These are phyloP conservation scores for Volucella bombylans DNA, from an alignment of 2,888 invertebrate genomes.

Conservation along the genomic window DNA sequence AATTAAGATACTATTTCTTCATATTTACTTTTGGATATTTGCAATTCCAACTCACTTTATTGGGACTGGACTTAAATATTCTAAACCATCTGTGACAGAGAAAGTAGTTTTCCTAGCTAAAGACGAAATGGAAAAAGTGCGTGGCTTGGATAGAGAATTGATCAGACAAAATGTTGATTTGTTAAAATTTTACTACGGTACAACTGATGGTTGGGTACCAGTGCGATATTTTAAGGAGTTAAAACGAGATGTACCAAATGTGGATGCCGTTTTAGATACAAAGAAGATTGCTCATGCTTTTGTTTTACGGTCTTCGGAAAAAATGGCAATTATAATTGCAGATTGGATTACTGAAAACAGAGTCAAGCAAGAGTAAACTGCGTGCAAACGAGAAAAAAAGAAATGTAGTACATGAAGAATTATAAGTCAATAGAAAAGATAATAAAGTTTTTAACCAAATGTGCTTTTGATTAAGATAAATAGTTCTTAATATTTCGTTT, in stretches of 20 bases:
- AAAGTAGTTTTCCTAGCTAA: conserved; percentile 88
- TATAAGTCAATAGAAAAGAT: background rate
- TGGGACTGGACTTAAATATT: conserved; percentile 84
- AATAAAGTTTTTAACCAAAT: too few species aligned
- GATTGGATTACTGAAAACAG: conserved; percentile 80
- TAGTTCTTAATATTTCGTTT: too few species aligned
- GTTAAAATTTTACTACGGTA: conserved; percentile 91
- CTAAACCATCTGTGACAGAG: conserved; percentile 85
- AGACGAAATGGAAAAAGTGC: conserved; percentile 91
- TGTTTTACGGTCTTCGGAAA: conserved; percentile 86
- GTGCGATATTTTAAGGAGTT: conserved; percentile 87
- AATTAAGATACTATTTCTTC: conserved; percentile 84
- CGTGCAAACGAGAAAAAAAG: conserved; percentile 6
- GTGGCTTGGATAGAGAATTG: conserved; percentile 85
- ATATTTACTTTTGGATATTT: conserved; percentile 84
- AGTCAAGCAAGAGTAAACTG: background rate
- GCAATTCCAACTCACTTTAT: conserved; percentile 84
- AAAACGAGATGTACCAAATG: conserved; percentile 84
- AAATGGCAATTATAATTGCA: conserved; percentile 83
- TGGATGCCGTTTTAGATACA: conserved; percentile 85
- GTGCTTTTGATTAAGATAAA: too few species aligned
- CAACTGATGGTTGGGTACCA: conserved; percentile 93
- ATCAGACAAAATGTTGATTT: conserved; percentile 85
- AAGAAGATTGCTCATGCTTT: conserved; percentile 89
- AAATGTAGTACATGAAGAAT: background rate